These are phyloP conservation scores for Celastrina argiolus DNA, from an alignment of 2,888 invertebrate genomes.

Conservation along the genomic window DNA sequence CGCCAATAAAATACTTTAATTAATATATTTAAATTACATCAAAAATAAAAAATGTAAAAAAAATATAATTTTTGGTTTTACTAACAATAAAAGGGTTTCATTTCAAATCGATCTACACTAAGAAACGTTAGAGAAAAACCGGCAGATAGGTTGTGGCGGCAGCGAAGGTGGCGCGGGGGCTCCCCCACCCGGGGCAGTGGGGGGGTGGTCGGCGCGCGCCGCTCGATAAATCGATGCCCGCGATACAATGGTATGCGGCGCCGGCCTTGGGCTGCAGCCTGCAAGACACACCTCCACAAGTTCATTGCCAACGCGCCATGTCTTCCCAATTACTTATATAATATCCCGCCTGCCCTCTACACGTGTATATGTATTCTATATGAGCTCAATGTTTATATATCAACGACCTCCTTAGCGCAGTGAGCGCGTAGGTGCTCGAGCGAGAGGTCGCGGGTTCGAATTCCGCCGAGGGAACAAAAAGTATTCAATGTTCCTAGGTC, in stretches of 20 bases:
- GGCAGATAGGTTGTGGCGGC: conserved; percentile 38
- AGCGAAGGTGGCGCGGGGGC: conserved; percentile 36
- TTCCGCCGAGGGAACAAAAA: too few species aligned
- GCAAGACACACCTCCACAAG: conserved; percentile 76
- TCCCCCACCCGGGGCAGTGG: conserved; percentile 38
- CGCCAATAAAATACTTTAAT: too few species aligned
- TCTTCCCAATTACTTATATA: conserved; percentile 29
- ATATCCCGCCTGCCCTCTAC: background rate
- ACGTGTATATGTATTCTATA: background rate
- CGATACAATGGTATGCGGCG: conserved; percentile 66
- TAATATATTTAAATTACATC: too few species aligned
- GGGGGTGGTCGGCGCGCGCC: conserved; percentile 67
- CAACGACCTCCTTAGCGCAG: too few species aligned
- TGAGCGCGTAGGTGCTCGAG: too few species aligned
- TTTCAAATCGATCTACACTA: conserved; percentile 22
- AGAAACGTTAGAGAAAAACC: conserved; percentile 30
- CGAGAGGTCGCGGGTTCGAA: too few species aligned
- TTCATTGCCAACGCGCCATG: conserved; percentile 64
- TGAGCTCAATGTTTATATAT: too few species aligned
- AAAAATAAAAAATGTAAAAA: too few species aligned
- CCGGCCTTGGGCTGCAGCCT: conserved; percentile 69
- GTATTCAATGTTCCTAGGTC: too few species aligned
- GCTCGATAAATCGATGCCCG: conserved; percentile 74
- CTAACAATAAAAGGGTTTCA: too few species aligned
- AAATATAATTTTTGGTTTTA: too few species aligned